Evolutionary conservation across 37 sponge, comb jelly and placozoan species (phyloP).

Genomic region (Aplysina aerophoba): DNA sequence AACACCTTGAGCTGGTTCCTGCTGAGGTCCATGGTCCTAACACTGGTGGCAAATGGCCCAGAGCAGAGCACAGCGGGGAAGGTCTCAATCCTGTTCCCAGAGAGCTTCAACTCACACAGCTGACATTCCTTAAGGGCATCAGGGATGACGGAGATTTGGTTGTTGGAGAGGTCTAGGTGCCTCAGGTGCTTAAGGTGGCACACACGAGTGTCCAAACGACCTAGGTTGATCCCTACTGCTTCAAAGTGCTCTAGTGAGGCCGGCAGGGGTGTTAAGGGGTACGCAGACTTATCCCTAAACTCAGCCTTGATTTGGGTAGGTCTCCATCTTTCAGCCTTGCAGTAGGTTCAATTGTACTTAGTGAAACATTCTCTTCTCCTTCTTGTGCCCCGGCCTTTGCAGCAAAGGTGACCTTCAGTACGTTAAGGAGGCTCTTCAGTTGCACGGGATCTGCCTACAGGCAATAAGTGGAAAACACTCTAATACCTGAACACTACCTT

Average conservation of each 20-base stretch:
- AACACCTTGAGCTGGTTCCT: constrained; percentile 59
- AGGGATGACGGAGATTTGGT: constrained; percentile 60
- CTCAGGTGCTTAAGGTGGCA: constrained; percentile 43
- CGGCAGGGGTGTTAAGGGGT: constrained; percentile 74
- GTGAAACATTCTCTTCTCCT: not conserved
- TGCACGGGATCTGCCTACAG: constrained; percentile 73
- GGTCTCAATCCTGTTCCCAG: constrained; percentile 65
- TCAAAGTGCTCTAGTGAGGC: constrained; percentile 55
- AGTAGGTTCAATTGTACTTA: not conserved
- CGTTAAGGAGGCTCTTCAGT: constrained; percentile 56
- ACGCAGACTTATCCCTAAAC: constrained; percentile 55
- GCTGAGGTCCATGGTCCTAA: constrained; percentile 62
- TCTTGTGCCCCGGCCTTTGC: not conserved
- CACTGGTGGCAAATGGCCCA: constrained; percentile 37
- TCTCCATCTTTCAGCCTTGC: constrained; percentile 26
- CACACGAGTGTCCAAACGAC: constrained; percentile 67
- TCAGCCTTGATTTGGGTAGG: constrained; percentile 49
- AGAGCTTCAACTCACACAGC: constrained; percentile 66
- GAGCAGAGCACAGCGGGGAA: constrained; percentile 60
- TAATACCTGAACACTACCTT: no score
- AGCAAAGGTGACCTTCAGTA: constrained; percentile 34
- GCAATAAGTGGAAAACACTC: not conserved
- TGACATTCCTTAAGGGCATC: constrained; percentile 52
- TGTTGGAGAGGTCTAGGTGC: constrained; percentile 71
- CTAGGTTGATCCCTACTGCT: constrained; percentile 61